Percentiles rank a stretch among this genome's conserved stretches.
Conservation (phyloP, 1,140 invertebrate species). For the Halesus radiatus region DNA sequence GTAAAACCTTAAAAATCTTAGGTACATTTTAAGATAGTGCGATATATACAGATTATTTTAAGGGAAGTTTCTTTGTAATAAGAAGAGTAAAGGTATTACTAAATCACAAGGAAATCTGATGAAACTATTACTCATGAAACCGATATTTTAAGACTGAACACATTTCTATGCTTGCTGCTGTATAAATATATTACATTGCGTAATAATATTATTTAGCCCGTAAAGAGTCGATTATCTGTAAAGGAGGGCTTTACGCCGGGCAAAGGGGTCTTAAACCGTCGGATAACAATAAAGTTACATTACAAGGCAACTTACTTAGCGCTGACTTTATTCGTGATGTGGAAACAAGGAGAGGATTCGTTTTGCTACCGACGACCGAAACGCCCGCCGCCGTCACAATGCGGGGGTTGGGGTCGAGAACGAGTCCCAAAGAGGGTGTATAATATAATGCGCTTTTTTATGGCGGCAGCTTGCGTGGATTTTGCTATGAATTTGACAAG, state of each 20-base stretch:
- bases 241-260: conserved; percentile 16
- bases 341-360: conserved; percentile 34
- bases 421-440: conserved; percentile 22
- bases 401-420: not conserved
- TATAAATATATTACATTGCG: too few species aligned
- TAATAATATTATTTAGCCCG: too few species aligned
- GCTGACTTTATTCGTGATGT: conserved; percentile 49
- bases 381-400: not conserved
- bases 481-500: conserved; percentile 3
- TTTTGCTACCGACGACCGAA: conserved; percentile 38
- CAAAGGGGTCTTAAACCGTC: conserved; percentile 44
- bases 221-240: conserved; percentile 16
- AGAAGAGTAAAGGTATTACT: too few species aligned
- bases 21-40: too few species aligned
- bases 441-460: conserved; percentile 19
- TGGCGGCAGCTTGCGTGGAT: not conserved
- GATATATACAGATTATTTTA: too few species aligned
- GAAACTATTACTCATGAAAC: too few species aligned
- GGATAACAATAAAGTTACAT: conserved; percentile 55
- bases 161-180: too few species aligned
- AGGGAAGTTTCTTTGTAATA: too few species aligned
- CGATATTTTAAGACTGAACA: too few species aligned
- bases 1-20: too few species aligned
- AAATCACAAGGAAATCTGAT: too few species aligned
- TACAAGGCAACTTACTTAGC: conserved; percentile 48